phyloP scores from a whole-genome alignment of 2,113 vertebrate species.

The Stegastes partitus region DNA sequence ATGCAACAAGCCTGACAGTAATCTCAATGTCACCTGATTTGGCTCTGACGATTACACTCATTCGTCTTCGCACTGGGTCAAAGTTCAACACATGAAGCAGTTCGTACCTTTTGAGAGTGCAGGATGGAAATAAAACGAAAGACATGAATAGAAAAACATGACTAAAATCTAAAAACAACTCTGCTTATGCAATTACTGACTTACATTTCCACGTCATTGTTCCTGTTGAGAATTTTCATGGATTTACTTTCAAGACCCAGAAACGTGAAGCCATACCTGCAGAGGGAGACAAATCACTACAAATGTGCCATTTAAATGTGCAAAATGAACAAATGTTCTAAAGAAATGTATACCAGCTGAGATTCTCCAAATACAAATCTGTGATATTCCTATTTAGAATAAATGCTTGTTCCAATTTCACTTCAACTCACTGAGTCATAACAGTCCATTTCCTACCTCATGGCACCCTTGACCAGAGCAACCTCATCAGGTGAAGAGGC shows the following conservation, averaged over 20 bases:
- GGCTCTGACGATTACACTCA: conserved; percentile 95
- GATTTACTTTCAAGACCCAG: conserved; percentile 90
- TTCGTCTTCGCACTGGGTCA: conserved; percentile 94
- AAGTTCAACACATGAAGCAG: conserved; percentile 96
- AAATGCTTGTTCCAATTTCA: neutral
- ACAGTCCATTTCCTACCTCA: conserved; percentile 86
- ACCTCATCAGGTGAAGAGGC: conserved; percentile 97
- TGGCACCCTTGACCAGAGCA: conserved; percentile 94
- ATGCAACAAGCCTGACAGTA: neutral
- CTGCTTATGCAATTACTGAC: conserved; percentile 52
- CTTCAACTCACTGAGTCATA: neutral
- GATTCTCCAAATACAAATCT: neutral
- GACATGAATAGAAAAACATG: neutral
- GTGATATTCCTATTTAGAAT: neutral
- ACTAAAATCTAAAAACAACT: neutral
- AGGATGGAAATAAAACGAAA: neutral
- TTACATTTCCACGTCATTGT: conserved; percentile 93
- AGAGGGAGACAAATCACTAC: conserved; percentile 79
- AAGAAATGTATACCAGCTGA: neutral
- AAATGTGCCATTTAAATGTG: neutral
- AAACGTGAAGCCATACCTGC: conserved; percentile 97
- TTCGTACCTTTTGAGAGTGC: conserved; percentile 86
- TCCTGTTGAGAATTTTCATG: conserved; percentile 93
- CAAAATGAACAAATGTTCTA: neutral
- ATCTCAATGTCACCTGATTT: conserved; percentile 83